phyloP scores from a whole-genome alignment of 2,113 vertebrate genomes.

The Cervus canadensis region DNA sequence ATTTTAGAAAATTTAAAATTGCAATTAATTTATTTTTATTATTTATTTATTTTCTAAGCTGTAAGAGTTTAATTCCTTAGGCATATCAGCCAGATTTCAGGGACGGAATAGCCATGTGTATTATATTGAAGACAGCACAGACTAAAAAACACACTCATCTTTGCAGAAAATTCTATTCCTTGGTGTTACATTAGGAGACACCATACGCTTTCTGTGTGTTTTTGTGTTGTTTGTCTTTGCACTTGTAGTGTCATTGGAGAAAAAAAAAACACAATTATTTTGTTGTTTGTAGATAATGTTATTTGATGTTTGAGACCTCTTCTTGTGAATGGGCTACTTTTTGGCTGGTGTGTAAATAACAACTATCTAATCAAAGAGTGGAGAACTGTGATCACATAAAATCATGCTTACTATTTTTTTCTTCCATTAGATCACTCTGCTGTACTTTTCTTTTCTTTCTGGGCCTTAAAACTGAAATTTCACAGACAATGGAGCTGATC shows the following conservation, averaged over 20 bases:
- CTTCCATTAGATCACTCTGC: not conserved
- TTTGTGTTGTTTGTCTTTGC: not conserved
- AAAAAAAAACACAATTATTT: not conserved
- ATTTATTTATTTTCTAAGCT: not conserved
- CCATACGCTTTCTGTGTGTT: not conserved
- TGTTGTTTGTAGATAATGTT: not conserved
- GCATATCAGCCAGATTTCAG: not conserved
- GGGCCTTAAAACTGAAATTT: not conserved
- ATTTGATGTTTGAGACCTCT: not conserved
- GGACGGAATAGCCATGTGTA: too few relatives aligned
- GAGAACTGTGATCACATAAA: not conserved
- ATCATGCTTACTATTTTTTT: not conserved
- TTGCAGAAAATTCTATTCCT: not conserved
- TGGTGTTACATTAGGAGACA: not conserved
- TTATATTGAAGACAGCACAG: accelerated
- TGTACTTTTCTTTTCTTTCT: not conserved
- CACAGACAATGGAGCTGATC: not conserved
- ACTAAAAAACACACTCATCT: not conserved
- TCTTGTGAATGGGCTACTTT: not conserved
- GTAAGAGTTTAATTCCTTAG: not conserved
- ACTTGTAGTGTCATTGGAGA: not conserved
- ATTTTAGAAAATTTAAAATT: not conserved
- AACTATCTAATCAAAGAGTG: not conserved
- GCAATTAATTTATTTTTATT: not conserved
- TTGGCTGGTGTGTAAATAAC: not conserved